phyloP scores from a whole-genome alignment of 2,888 invertebrate species.

The Megalurothrips usitatus region DNA sequence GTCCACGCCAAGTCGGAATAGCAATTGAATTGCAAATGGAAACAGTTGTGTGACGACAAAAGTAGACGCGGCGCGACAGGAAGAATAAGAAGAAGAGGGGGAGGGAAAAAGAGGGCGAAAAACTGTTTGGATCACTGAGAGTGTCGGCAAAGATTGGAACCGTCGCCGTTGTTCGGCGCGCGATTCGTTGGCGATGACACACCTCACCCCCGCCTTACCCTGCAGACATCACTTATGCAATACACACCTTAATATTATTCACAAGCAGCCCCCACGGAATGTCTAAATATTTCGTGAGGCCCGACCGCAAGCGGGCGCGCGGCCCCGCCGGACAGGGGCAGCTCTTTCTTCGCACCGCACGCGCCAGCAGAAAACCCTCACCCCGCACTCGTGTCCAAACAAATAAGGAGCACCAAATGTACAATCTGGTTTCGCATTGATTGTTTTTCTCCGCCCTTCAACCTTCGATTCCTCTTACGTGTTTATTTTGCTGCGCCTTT shows the following conservation, averaged over 20 bases:
- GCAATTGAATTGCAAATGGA: slow-evolving; percentile 26
- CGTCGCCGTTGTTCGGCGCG: too few relatives aligned
- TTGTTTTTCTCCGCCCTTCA: too few relatives aligned
- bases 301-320: neutral
- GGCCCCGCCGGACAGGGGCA: too few relatives aligned
- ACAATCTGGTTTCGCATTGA: too few relatives aligned
- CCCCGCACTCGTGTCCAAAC: too few relatives aligned
- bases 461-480: too few relatives aligned
- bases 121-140: slow-evolving; percentile 1
- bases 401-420: too few relatives aligned
- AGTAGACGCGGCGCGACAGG: neutral
- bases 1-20: slow-evolving; percentile 5
- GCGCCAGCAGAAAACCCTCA: too few relatives aligned
- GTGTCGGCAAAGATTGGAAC: neutral
- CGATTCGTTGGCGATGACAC: too few relatives aligned
- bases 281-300: neutral
- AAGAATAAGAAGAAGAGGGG: neutral
- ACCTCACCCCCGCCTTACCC: neutral
- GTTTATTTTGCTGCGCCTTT: too few relatives aligned
- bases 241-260: neutral
- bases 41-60: slow-evolving; percentile 17
- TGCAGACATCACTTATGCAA: neutral
- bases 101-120: neutral
- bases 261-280: neutral
- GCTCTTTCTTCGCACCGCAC: too few relatives aligned